phyloP scores from a whole-genome alignment of 1,140 invertebrate genomes.

The Zophobas atratus region DNA sequence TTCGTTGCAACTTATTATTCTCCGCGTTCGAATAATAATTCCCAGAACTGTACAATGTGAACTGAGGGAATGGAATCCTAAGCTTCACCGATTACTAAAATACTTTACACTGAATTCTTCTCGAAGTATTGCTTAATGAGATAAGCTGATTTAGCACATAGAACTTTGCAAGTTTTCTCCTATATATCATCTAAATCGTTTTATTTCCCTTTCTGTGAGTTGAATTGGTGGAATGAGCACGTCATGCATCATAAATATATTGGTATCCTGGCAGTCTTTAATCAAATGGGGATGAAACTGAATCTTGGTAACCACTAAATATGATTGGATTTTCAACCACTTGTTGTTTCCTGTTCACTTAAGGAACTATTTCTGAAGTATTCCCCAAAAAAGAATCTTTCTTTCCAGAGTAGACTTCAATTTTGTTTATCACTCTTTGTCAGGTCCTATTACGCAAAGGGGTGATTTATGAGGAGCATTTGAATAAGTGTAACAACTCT shows the following conservation, averaged over 20 bases:
- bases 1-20: not conserved
- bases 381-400: not conserved
- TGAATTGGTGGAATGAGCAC: not conserved
- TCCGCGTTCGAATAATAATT: slow-evolving; percentile 9
- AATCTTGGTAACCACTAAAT: not conserved
- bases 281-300: not conserved
- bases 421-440: not conserved
- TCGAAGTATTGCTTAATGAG: slow-evolving; percentile 10
- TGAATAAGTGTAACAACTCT: not conserved
- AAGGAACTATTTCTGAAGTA: slow-evolving; percentile 8
- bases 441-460: slow-evolving; percentile 16
- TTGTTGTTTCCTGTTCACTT: not conserved
- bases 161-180: slow-evolving; percentile 1
- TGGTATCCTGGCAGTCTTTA: not conserved
- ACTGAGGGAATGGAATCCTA: slow-evolving; percentile 30
- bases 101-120: slow-evolving; percentile 24
- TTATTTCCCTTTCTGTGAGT: slow-evolving; percentile 1
- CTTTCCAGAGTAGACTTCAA: not conserved
- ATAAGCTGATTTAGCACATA: slow-evolving; percentile 1
- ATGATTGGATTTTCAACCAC: no score
- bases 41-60: slow-evolving; percentile 16
- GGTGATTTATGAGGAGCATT: slow-evolving; percentile 19
- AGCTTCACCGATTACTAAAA: slow-evolving; percentile 18
- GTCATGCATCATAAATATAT: slow-evolving; percentile 8
- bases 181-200: not conserved